Base-by-base conservation (phyloP, 2,888 invertebrate genomes). In the Congeria kusceri region DNA sequence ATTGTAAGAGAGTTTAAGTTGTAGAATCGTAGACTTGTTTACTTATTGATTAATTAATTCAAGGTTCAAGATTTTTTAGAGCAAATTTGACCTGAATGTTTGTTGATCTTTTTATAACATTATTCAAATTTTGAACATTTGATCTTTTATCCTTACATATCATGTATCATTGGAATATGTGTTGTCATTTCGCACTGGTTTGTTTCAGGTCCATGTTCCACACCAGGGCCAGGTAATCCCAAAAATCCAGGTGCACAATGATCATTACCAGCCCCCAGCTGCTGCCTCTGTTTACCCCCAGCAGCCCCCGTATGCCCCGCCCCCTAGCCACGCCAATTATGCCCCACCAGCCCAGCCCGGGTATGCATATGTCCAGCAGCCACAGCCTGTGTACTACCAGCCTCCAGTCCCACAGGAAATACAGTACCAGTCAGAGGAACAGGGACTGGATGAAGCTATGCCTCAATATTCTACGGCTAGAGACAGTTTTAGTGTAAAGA, bases 181-280 rank as follows among this genome's bases (percentile, higher is more conserved):
- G 32, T 32, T 32, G 4, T 15, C 46, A 15, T 46, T 46, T 15
- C 46, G 11, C 46, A 7, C 23, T 53, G 4, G n/a, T 53, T 53
- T 13, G 18, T 49, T 49, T 49, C 49, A 49, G 49, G 49, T 49
- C 5, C 18, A 49, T 49, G 49, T 49, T 49, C 20, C 49, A 18
- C 20, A 18, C 20, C 49, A 49, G 49, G 18, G 49, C 49, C 49
- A 4, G 13, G 47, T 47, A 20, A 56, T 83, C 3, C 88, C 88
- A 9, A 68, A 81, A 23, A 83, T 88, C 63, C 87, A 87, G 65
- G 82, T 87, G 13, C 84, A 83, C 47, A 88, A 87, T 73, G 88
- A 88, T 66, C 84, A 85, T 57, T 88, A 85, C 68, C 58, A 84
- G 62, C 80, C 80, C 13, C 75, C 78, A 27, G 20, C 29, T 7